Evolutionary conservation across 2,113 vertebrate species (phyloP).

Genomic region (Neodon shergylaensis): DNA sequence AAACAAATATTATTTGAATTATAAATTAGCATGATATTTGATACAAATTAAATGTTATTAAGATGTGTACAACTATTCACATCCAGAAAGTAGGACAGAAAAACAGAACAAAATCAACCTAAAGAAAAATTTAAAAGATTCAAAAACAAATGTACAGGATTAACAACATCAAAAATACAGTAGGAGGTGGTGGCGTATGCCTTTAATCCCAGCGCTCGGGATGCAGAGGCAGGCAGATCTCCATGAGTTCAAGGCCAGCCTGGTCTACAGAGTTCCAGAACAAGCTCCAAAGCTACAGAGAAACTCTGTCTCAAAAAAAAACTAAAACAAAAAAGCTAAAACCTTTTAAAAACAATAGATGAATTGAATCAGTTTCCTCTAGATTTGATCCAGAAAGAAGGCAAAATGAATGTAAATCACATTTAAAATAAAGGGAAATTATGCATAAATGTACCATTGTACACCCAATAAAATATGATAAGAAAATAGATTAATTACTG

Average conservation of each 20-base stretch:
- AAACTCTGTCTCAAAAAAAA: too few relatives aligned
- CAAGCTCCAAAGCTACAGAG: too few relatives aligned
- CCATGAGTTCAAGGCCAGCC: too few relatives aligned
- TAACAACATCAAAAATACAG: not conserved
- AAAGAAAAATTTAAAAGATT: not conserved
- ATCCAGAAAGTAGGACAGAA: not conserved
- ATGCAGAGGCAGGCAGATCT: too few relatives aligned
- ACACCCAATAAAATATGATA: not conserved
- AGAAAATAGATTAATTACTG: constrained; percentile 16
- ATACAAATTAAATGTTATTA: not conserved
- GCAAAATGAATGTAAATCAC: not conserved
- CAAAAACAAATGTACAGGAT: not conserved
- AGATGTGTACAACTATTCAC: not conserved
- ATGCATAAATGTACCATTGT: not conserved
- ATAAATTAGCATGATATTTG: not conserved
- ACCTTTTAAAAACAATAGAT: not conserved
- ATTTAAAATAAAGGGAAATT: not conserved
- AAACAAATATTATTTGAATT: not conserved
- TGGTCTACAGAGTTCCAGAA: too few relatives aligned
- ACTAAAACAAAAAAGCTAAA: not conserved
- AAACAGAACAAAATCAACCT: not conserved
- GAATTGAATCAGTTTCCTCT: not conserved
- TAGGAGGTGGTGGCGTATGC: too few relatives aligned
- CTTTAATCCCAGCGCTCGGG: too few relatives aligned
- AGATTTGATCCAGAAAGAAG: not conserved